A percentile compares a stretch with the other conserved stretches of the same genome.
Conservation (phyloP, 2,797 vertebrate species). For the Hippopotamyrus pictus region DNA sequence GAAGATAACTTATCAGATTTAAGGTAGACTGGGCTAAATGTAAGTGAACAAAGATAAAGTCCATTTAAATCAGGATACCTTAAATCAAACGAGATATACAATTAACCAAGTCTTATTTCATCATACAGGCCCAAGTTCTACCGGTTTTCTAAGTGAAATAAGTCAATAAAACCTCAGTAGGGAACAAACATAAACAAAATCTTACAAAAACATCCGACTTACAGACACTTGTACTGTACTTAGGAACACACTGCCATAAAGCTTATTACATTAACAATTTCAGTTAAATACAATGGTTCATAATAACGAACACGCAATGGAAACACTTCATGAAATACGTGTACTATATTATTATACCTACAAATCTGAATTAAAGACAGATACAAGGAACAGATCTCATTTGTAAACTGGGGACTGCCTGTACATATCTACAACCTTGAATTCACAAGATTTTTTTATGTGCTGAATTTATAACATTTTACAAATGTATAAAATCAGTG, state of each 20-base stretch:
- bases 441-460: too few species aligned
- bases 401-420: too few species aligned
- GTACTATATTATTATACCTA: not conserved
- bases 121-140: not conserved
- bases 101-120: not conserved
- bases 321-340: not conserved
- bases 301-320: not conserved
- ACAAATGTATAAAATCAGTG: too few species aligned
- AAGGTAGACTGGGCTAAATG: not conserved
- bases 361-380: not conserved
- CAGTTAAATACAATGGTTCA: not conserved
- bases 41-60: not conserved
- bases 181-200: not conserved
- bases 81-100: not conserved
- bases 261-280: not conserved
- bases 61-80: not conserved
- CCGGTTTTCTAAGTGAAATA: not conserved
- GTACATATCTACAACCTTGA: too few species aligned
- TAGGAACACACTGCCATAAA: not conserved
- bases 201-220: not conserved
- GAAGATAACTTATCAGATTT: not conserved
- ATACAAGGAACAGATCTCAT: too few species aligned
- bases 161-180: not conserved
- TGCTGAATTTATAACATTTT: too few species aligned
- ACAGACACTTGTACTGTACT: not conserved